A percentile compares a stretch with the other conserved stretches of the same genome.
These are phyloP conservation scores for Henicopernis longicauda DNA, from an alignment of 2,113 vertebrate species.

Conservation along the genomic window DNA sequence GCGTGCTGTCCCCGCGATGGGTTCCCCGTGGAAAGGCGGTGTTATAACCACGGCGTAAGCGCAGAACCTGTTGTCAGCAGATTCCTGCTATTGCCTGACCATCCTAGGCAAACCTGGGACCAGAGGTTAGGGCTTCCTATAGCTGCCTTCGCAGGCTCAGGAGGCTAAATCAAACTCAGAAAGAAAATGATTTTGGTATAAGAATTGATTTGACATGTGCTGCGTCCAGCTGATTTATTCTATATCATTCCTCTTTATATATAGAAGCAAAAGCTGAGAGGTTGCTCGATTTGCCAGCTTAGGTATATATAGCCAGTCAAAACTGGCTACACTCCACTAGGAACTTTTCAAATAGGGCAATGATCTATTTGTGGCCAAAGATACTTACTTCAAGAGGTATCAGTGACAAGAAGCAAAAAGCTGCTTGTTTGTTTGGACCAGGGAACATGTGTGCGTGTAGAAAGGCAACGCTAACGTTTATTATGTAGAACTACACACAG, in stretches of 20 bases:
- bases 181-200: background rate
- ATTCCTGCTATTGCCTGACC: background rate
- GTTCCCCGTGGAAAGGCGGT: rapidly evolving
- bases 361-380: conserved; percentile 47
- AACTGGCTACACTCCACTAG: background rate
- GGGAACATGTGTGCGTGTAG: background rate
- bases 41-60: rapidly evolving
- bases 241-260: background rate
- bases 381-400: background rate
- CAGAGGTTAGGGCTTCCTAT: background rate
- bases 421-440: background rate
- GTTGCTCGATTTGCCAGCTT: background rate
- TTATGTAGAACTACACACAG: background rate
- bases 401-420: conserved; percentile 48
- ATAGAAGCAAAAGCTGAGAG: background rate
- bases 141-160: too few species aligned
- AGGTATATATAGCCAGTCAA: conserved; percentile 27
- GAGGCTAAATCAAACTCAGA: background rate
- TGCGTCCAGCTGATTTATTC: background rate
- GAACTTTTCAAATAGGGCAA: conserved; percentile 46
- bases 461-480: background rate
- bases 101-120: rapidly evolving
- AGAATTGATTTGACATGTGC: background rate
- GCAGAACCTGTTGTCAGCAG: background rate
- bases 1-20: rapidly evolving